These are phyloP conservation scores for Heteromyza rotundicornis DNA, from an alignment of 2,888 invertebrate species.

Conservation along the genomic window DNA sequence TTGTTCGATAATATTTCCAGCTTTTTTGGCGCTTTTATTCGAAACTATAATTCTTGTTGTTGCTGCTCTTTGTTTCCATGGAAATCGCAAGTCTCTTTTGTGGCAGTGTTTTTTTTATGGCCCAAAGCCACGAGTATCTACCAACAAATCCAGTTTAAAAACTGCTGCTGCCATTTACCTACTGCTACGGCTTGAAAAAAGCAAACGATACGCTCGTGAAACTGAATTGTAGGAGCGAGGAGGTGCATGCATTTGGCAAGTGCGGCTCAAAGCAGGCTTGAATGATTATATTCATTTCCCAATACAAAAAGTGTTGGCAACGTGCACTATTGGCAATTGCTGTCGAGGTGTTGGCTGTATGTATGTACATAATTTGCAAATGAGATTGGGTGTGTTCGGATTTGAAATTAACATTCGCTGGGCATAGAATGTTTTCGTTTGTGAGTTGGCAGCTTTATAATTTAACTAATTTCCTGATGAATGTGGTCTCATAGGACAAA, in stretches of 20 bases:
- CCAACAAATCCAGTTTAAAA: slow-evolving; percentile 36
- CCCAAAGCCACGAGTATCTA: slow-evolving; percentile 33
- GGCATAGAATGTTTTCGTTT: too few relatives aligned
- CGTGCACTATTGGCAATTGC: slow-evolving; percentile 3
- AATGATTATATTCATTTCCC: background rate
- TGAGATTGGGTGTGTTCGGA: background rate
- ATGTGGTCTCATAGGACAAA: too few relatives aligned
- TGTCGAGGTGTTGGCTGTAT: slow-evolving; percentile 8
- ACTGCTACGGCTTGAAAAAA: background rate
- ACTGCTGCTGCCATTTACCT: slow-evolving; percentile 17
- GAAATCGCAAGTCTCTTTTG: slow-evolving; percentile 13
- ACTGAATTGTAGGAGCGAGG: too few relatives aligned
- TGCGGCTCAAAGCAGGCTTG: background rate
- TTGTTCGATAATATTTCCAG: too few relatives aligned
- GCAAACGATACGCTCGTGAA: background rate
- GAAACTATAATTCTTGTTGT: too few relatives aligned
- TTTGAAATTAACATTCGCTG: background rate
- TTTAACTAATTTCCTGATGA: too few relatives aligned
- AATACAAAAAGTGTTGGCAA: background rate
- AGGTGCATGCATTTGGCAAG: slow-evolving; percentile 6
- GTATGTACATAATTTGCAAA: background rate
- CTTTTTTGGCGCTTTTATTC: too few relatives aligned
- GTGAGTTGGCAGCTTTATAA: too few relatives aligned
- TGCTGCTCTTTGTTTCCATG: slow-evolving; percentile 15
- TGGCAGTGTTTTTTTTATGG: slow-evolving; percentile 19